A percentile compares a stretch with the other conserved stretches of the same genome.
Evolutionary conservation across 2,888 invertebrate genomes (phyloP).

Genomic region (Polylopha cassiicola): DNA sequence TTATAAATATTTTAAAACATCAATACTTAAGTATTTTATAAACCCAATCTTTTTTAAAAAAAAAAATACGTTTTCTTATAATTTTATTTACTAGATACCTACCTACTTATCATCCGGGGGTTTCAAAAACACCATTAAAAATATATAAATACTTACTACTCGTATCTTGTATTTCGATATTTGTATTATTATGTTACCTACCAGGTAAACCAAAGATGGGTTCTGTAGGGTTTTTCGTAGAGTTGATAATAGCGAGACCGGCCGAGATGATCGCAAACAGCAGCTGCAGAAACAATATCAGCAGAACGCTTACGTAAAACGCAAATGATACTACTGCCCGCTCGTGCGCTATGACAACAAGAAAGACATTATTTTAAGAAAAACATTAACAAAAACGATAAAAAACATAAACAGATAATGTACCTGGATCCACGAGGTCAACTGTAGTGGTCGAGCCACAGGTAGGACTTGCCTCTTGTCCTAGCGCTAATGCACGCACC

Average conservation of each 20-base stretch:
- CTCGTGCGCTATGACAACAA: constrained; percentile 38
- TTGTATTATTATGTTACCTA: constrained; percentile 27
- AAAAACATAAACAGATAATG: constrained; percentile 25
- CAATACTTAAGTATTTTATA: too few relatives aligned
- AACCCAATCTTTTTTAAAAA: too few relatives aligned
- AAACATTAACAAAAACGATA: too few relatives aligned
- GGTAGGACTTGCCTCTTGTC: constrained; percentile 41
- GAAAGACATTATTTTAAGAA: too few relatives aligned
- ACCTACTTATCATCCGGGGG: too few relatives aligned
- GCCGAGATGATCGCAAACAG: constrained; percentile 41
- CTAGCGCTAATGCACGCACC: constrained; percentile 53
- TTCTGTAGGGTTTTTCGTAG: constrained; percentile 65
- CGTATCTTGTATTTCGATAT: neutral
- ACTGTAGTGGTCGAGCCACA: constrained; percentile 47
- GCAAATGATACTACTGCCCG: constrained; percentile 55
- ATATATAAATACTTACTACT: too few relatives aligned
- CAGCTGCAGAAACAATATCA: constrained; percentile 50
- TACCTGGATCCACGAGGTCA: constrained; percentile 40
- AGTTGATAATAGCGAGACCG: constrained; percentile 58
- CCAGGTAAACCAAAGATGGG: constrained; percentile 64
- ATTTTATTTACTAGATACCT: too few relatives aligned
- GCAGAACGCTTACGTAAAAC: constrained; percentile 50
- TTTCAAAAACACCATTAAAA: too few relatives aligned
- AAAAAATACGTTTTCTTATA: too few relatives aligned
- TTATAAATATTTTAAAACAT: too few relatives aligned